Conservation (phyloP, 2,888 invertebrate genomes). For the Pristionchus japonicus region DNA sequence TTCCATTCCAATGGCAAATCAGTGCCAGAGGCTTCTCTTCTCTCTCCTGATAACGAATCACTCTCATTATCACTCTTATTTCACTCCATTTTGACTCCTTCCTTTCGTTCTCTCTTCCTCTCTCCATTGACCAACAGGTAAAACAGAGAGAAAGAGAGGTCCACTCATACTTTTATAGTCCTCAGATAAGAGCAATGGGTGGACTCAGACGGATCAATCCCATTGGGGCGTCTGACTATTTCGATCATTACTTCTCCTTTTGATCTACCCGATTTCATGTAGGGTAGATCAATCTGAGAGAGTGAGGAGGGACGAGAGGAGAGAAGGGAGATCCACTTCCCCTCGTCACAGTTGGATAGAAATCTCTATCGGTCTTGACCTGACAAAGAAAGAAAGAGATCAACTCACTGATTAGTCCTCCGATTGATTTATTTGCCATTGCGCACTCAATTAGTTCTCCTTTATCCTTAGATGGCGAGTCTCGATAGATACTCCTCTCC, state of each 20-base stretch:
- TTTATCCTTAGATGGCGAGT: background rate
- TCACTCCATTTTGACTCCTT: background rate
- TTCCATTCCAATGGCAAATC: background rate
- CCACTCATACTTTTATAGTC: slow-evolving; percentile 11
- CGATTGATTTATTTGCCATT: slow-evolving; percentile 39
- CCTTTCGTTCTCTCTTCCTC: background rate
- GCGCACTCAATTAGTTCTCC: background rate
- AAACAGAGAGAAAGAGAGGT: background rate
- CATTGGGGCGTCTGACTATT: background rate
- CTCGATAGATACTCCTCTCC: background rate
- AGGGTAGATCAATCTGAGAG: background rate
- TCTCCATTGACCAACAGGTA: slow-evolving; percentile 23
- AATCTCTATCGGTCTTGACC: slow-evolving; percentile 37
- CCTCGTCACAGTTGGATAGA: background rate
- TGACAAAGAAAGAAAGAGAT: slow-evolving; percentile 14
- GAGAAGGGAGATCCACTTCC: background rate
- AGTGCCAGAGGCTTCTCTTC: slow-evolving; percentile 10
- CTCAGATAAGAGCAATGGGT: slow-evolving; percentile 32
- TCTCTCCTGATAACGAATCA: background rate
- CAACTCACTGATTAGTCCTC: background rate
- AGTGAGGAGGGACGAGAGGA: background rate
- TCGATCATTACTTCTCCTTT: background rate
- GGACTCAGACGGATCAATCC: background rate
- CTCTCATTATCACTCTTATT: slow-evolving; percentile 35
- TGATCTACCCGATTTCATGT: background rate